Conservation (phyloP, 2,113 vertebrate species). For the Gavialis gangeticus region DNA sequence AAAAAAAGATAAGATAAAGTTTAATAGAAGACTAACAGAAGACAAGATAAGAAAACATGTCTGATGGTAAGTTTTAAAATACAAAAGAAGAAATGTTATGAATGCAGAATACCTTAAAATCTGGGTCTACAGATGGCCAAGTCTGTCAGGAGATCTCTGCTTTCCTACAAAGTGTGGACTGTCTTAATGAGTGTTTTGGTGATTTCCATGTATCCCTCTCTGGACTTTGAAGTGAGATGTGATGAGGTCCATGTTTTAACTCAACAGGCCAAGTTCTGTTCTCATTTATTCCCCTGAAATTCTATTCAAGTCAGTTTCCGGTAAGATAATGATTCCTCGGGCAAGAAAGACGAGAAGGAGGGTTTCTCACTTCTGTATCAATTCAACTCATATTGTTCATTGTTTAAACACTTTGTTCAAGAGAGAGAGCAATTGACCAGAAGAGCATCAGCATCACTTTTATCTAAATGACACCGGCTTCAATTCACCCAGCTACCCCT, state of each 20-base stretch:
- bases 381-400: not conserved
- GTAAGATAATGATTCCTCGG: not conserved
- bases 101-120: slow-evolving; percentile 24
- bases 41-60: slow-evolving; percentile 10
- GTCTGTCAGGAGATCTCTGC: not conserved
- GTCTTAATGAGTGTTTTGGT: not conserved
- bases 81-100: not conserved
- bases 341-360: not conserved
- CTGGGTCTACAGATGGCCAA: not conserved
- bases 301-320: not conserved
- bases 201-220: not conserved
- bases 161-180: not conserved
- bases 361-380: not conserved
- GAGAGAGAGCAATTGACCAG: accelerated
- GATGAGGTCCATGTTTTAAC: not conserved
- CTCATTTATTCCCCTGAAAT: not conserved
- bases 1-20: slow-evolving; percentile 47
- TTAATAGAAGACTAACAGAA: slow-evolving; percentile 47
- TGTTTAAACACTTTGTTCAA: not conserved
- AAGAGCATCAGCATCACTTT: not conserved
- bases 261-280: not conserved
- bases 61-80: slow-evolving; percentile 12
- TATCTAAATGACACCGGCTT: accelerated
- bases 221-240: not conserved
- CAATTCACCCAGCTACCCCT: accelerated